Evolutionary conservation across 2,797 vertebrate genomes (phyloP).

Genomic region (Danio jaintianensis): DNA sequence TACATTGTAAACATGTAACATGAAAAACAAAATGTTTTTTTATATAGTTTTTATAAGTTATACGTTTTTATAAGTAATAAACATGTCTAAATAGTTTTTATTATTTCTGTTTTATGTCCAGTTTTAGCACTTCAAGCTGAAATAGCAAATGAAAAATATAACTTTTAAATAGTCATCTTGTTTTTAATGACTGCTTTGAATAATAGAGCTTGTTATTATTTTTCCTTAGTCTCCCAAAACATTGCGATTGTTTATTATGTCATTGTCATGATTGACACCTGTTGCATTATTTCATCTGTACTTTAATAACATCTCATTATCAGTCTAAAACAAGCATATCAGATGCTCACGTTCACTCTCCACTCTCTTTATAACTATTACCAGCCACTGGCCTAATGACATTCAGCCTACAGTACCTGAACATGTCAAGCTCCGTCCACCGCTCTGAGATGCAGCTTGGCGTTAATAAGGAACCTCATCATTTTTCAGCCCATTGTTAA

Average conservation of each 20-base stretch:
- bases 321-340: not conserved
- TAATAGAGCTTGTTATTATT: not conserved
- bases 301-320: not conserved
- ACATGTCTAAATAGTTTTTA: no score
- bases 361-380: conserved; percentile 1
- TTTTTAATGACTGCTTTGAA: not conserved
- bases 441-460: conserved; percentile 53
- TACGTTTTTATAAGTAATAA: no score
- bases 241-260: conserved; percentile 6
- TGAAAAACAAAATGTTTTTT: no score
- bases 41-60: no score
- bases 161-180: no score
- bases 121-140: no score
- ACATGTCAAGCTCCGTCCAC: conserved; percentile 63
- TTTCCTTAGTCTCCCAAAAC: not conserved
- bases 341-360: conserved; percentile 15
- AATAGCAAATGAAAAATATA: no score
- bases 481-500: conserved; percentile 38
- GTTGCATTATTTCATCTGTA: conserved; percentile 18
- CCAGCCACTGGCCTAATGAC: conserved; percentile 48
- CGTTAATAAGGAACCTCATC: conserved; percentile 66
- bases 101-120: no score
- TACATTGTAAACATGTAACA: no score
- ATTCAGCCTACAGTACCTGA: conserved; percentile 56
- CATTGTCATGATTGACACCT: not conserved